A percentile compares a stretch with the other conserved stretches of the same genome.
Conservation (phyloP, 1,140 invertebrate species). For the Andricus grossulariae region DNA sequence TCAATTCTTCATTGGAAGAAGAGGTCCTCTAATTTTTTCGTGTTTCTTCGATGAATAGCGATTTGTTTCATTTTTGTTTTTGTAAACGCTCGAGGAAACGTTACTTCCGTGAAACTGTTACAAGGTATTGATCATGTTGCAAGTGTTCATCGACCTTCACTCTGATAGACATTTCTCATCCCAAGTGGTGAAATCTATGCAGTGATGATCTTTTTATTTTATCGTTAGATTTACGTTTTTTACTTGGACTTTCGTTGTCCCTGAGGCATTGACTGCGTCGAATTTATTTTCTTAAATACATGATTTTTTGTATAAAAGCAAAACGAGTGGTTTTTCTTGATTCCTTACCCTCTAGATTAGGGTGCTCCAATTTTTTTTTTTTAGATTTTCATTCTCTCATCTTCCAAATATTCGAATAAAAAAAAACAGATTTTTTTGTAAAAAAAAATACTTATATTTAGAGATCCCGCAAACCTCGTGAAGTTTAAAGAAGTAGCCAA, state of each 20-base stretch:
- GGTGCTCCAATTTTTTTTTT: too few species aligned
- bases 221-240: not conserved
- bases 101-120: not conserved
- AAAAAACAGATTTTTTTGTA: too few species aligned
- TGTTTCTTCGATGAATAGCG: not conserved
- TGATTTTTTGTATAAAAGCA: constrained; percentile 6
- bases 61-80: not conserved
- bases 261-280: not conserved
- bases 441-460: too few species aligned
- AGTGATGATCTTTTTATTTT: not conserved
- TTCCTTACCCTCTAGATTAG: not conserved
- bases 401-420: too few species aligned
- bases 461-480: too few species aligned
- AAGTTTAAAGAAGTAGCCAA: too few species aligned
- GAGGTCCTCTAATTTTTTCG: not conserved
- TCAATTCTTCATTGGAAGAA: too few species aligned
- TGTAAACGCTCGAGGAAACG: not conserved
- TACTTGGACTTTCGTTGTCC: constrained; percentile 10
- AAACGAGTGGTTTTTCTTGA: not conserved
- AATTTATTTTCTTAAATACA: constrained; percentile 26
- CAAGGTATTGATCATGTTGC: not conserved
- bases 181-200: not conserved
- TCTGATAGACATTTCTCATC: not conserved
- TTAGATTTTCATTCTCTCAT: too few species aligned
- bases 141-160: not conserved